Evolutionary conservation across 1,140 invertebrate species (phyloP), one percentile per base, ranked within the genome.

Genomic region (Thaumatotibia leucotreta): DNA sequence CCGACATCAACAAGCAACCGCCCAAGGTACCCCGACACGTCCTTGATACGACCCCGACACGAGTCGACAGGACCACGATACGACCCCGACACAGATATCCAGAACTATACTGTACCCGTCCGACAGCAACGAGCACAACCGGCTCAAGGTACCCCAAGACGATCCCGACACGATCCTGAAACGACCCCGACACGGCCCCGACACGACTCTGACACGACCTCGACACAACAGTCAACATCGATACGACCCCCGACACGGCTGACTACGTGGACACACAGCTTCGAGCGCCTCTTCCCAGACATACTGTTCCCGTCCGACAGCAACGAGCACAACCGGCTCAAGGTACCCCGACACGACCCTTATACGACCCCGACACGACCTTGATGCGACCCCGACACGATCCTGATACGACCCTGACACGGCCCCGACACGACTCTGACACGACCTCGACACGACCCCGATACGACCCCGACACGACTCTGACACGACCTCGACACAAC

Each of bases 221-320:
- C 97, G 65, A 99, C 98, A n/a, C n/a, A n/a, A n/a, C n/a, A n/a
- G n/a, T n/a, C n/a, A n/a, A n/a, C n/a, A n/a, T n/a, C n/a, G n/a
- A n/a, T n/a, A n/a, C n/a, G n/a, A n/a, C n/a, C n/a, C n/a, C n/a
- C n/a, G n/a, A n/a, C 5, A 98, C 99, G 45, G 94, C 98, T 75
- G 99, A 99, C 93, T 99, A 99, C 92, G 98, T 99, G 29, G 98
- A 99, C 92, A 99, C 99, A 92, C 93, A 98, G 87, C 69, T 99
- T 99, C 92, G 98, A 99, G 89, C 95, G 97, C 85, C 94, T 99
- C 71, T 99, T 99, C 91, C 98, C 99, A 6, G 98, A 99, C 91
- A 96, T 98, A 68, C 94, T 99, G 70, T 99, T 99, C 92, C 99
- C 99, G 50, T 96, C 96, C 70, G 97, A 99, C 92, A 97, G 97